Evolutionary conservation across 1,140 invertebrate species (phyloP), one percentile per base, ranked within the genome.

Genomic region (Sinonovacula constricta): DNA sequence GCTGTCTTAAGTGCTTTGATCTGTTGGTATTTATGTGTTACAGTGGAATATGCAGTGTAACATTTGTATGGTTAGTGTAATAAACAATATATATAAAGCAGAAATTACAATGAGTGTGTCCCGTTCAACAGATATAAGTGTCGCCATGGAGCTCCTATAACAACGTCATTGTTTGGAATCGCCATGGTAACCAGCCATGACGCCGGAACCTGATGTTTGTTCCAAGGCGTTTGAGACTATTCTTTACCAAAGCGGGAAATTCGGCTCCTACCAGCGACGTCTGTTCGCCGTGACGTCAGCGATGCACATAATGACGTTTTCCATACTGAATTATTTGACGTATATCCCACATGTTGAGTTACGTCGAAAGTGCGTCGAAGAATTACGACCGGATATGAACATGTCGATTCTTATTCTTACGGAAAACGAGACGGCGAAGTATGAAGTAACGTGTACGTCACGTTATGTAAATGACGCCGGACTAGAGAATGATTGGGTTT

Each of bases 171-270:
- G n/a, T n/a, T n/a, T n/a, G n/a, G 39, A 10, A 45, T 45, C 39
- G 18, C 18, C 39, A 45, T 45, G 39, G 7, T 45, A 45, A 45
- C 7, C 18, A 7, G 18, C 7, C 7, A 45, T 45, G 39, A 68
- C 31, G 30, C 7, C 30, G 10, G 53, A 33, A 15, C 0, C 31
- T 56, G 72, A 76, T 39, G 62, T 66, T 5, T 76, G 72, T 33
- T 76, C 72, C 18, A 76, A 76, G 22, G 62, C 72, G 3, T 76
- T 76, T 76, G 72, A 76, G 31, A 54, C 62, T 12, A 62, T 76
- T 18, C 63, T 76, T 10, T 65, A 62, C n/a, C 62, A 67, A 49
- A 76, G 72, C 49, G 72, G 72, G 22, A 76, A 76, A 33, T 76
- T 76, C 65, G 72, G 72, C 28, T 31, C 28, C 28, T 76, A 76